These are phyloP conservation scores for Pangasius macronema DNA, from an alignment of 2,797 vertebrate species.

Conservation along the genomic window DNA sequence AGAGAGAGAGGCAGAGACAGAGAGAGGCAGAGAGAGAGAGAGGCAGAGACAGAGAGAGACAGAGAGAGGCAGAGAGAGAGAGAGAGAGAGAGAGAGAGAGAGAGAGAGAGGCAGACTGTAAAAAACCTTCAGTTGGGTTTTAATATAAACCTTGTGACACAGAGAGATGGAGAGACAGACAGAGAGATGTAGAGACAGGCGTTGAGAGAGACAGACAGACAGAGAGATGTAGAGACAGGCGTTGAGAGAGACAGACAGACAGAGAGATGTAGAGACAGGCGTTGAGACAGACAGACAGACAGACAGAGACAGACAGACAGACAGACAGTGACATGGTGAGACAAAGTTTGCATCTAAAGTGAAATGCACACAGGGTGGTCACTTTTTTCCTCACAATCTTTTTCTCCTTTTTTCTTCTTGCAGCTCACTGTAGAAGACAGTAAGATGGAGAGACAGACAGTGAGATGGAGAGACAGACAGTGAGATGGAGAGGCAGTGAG, in stretches of 20 bases:
- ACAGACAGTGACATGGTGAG: neutral
- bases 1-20: too few species aligned
- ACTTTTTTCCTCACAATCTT: neutral
- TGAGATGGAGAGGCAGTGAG: too few species aligned
- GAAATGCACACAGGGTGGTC: neutral
- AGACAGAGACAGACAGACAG: neutral
- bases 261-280: neutral
- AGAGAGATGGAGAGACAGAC: neutral
- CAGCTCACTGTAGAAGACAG: neutral
- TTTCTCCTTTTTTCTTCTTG: neutral
- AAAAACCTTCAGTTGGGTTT: neutral
- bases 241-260: neutral
- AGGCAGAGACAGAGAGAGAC: too few species aligned
- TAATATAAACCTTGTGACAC: neutral
- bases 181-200: neutral
- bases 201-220: neutral
- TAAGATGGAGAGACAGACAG: too few species aligned
- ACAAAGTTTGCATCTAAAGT: neutral
- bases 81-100: neutral
- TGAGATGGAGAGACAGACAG: too few species aligned
- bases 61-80: too few species aligned
- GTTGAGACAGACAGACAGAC: neutral
- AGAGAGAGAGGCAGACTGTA: neutral
- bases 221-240: too few species aligned
- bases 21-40: too few species aligned